Evolutionary conservation across 2,797 vertebrate species (phyloP).

Genomic region (Semotilus atromaculatus): DNA sequence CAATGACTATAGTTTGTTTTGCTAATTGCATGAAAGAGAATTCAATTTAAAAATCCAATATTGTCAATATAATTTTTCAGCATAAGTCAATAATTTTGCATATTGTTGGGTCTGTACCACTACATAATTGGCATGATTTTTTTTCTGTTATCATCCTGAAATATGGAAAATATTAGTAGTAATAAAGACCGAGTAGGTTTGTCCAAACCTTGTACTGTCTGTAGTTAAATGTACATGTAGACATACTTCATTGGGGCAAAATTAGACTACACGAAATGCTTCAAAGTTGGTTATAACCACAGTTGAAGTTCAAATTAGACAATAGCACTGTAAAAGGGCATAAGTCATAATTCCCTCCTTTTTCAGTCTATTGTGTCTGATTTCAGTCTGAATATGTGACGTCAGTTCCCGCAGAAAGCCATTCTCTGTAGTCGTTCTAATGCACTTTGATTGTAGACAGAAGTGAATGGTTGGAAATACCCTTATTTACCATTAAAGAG

Average conservation of each 20-base stretch:
- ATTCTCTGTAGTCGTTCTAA: conserved; percentile 49
- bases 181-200: neutral
- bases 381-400: conserved; percentile 13
- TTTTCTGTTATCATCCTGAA: neutral
- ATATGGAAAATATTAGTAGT: neutral
- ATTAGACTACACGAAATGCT: neutral
- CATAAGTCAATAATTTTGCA: neutral
- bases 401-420: neutral
- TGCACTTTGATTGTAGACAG: conserved; percentile 73
- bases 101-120: neutral
- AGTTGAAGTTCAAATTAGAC: neutral
- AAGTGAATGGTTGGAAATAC: conserved; percentile 60
- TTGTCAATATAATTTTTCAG: neutral
- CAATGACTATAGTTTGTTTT: neutral
- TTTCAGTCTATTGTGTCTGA: conserved; percentile 10
- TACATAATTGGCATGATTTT: neutral
- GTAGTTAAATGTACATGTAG: neutral
- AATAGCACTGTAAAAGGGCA: neutral
- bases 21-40: neutral
- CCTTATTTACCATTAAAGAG: conserved; percentile 69
- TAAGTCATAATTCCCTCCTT: neutral
- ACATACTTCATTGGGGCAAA: neutral
- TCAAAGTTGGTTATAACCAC: neutral
- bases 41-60: neutral
- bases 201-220: neutral